Conservation (phyloP, 92 coral and sea anemone genomes). For the Palythoa caribaeorum region DNA sequence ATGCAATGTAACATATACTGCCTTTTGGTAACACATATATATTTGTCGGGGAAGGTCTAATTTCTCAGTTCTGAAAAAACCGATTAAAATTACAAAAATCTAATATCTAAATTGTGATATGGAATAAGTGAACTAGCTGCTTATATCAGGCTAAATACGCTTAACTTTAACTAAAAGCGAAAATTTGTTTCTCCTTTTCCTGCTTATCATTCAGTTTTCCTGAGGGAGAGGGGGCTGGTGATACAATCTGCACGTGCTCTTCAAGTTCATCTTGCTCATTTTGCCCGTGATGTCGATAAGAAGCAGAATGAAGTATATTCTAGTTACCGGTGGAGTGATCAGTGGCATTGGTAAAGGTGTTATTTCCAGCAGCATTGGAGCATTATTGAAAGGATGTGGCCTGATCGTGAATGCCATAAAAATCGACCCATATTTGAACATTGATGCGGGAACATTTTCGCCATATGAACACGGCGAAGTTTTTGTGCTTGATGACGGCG, state of each 20-base stretch:
- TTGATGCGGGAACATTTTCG: conserved; percentile 98
- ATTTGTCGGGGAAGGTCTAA: background rate
- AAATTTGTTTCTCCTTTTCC: background rate
- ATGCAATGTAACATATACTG: background rate
- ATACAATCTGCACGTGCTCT: background rate
- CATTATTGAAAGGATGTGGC: conserved; percentile 90
- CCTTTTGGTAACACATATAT: background rate
- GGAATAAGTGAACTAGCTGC: background rate
- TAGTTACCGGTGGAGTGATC: conserved; percentile 98
- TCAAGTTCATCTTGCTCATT: background rate
- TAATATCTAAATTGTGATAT: too few relatives aligned
- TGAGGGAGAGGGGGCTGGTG: background rate
- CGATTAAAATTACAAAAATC: background rate
- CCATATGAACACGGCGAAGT: conserved; percentile 99
- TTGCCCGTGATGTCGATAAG: background rate
- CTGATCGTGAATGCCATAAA: conserved; percentile 83
- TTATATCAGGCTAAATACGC: background rate
- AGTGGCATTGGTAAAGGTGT: conserved; percentile 99
- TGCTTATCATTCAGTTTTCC: background rate
- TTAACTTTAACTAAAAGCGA: background rate
- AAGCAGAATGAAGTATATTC: conserved; percentile 87
- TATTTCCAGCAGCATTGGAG: conserved; percentile 94
- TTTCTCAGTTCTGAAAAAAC: background rate
- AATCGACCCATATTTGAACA: conserved; percentile 96
- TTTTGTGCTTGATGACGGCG: conserved; percentile 98